Evolutionary conservation across 2,797 vertebrate genomes (phyloP), one percentile per base, ranked within the genome.

Genomic region (Champsocephalus gunnari): DNA sequence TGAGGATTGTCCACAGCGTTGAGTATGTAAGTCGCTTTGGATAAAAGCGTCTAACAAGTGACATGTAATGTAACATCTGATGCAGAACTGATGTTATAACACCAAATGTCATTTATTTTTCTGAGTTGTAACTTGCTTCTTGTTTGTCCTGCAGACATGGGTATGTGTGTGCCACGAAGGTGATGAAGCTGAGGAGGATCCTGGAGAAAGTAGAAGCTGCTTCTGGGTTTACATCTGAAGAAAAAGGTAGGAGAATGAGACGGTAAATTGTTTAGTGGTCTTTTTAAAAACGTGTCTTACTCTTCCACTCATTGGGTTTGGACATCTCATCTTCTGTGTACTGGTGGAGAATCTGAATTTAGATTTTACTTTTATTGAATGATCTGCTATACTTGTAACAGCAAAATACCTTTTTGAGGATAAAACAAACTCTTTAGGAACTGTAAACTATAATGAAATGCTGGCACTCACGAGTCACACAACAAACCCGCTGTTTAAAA

Each of bases 171-270:
- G 98, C 98, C 70, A 99, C 98, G 49, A 99, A 99, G 95, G 97
- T 99, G 88, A 99, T 99, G 98, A 99, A 99, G 87, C 91, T 99
- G 64, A 95, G 98, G 89, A 97, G 98, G 89, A 98, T 99, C 82
- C 94, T 99, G 90, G 98, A 99, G 92, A 99, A 99, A 90, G 97
- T 99, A 73, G 97, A 98, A 87, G 97, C 98, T 62, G 97, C 98
- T 0, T 98, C 98, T 80, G 98, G 98, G 79, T 99, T 99, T 91
- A 99, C 98, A 11, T 99, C 98, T 69, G 98, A 99, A 90, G 98
- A 99, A 89, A 99, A 99, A 96, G 98, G 98, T 98, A 83, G 84
- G 66, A 19, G 1, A 71, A 13, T 21, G 21, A 59, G 1, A 7
- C 10, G 0, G 38, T 13, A 1, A 14, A 3, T 16, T 24, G 4